A percentile compares a stretch with the other conserved stretches of the same genome.
Conservation (phyloP, 2,797 vertebrate species). For the Myotis planiceps region DNA sequence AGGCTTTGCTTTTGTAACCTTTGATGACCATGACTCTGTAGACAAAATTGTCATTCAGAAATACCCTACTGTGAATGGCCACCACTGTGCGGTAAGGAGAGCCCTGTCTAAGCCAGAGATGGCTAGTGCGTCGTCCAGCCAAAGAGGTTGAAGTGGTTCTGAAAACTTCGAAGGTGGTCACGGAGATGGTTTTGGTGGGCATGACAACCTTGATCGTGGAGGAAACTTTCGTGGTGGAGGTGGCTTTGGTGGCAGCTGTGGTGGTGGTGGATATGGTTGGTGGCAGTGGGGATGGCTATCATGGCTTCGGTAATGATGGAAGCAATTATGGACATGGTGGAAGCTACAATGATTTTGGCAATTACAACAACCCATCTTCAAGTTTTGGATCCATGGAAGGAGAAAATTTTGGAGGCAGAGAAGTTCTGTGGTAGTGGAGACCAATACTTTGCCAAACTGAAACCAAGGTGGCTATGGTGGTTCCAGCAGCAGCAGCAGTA, state of each 20-base stretch:
- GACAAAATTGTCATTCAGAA: too few species aligned
- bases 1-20: neutral
- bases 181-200: neutral
- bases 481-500: neutral
- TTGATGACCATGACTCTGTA: neutral
- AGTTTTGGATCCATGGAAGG: neutral
- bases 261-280: constrained; percentile 81
- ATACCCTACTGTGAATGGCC: neutral
- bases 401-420: neutral
- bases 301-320: constrained; percentile 88
- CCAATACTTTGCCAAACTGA: neutral
- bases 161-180: neutral
- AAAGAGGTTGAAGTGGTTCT: neutral
- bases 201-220: neutral
- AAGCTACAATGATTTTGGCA: neutral
- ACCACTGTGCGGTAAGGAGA: neutral
- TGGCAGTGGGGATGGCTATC: constrained; percentile 85
- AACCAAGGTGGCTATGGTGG: neutral
- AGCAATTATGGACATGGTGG: constrained; percentile 60
- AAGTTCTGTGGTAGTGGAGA: neutral
- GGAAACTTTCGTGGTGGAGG: neutral
- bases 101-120: neutral
- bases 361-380: neutral
- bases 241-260: neutral
- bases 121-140: neutral